Evolutionary conservation across 2,888 invertebrate genomes (phyloP).

Genomic region (Endotricha flammealis): DNA sequence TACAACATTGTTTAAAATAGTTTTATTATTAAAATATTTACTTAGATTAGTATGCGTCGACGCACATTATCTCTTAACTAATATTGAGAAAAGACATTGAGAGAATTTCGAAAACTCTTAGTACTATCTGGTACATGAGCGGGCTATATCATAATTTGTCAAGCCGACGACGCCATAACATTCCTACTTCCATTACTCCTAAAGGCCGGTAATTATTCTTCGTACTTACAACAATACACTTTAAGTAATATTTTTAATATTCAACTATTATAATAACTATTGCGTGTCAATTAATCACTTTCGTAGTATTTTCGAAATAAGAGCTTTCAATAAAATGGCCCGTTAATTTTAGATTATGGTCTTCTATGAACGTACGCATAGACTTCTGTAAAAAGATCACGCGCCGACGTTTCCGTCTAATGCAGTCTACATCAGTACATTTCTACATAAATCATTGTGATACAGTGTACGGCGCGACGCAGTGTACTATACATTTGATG

Average conservation of each 20-base stretch:
- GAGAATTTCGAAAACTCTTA: slow-evolving; percentile 69
- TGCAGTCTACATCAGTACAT: too few species aligned
- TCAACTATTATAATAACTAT: slow-evolving; percentile 58
- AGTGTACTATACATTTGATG: too few species aligned
- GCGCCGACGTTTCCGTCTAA: too few species aligned
- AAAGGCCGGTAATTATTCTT: slow-evolving; percentile 70
- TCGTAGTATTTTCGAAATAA: not conserved
- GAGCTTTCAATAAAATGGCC: too few species aligned
- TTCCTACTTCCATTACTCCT: slow-evolving; percentile 60
- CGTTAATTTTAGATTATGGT: too few species aligned
- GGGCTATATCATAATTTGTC: slow-evolving; percentile 51
- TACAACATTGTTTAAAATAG: slow-evolving; percentile 48
- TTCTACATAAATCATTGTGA: not conserved
- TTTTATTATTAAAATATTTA: slow-evolving; percentile 44
- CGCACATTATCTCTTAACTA: slow-evolving; percentile 56
- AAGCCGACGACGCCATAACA: slow-evolving; percentile 55
- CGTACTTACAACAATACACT: slow-evolving; percentile 67
- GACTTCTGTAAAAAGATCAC: too few species aligned
- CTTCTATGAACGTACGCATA: too few species aligned
- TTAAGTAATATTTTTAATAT: slow-evolving; percentile 66
- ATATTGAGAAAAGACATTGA: slow-evolving; percentile 70
- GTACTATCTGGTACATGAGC: slow-evolving; percentile 54
- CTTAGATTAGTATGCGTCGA: slow-evolving; percentile 28
- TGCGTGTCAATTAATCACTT: slow-evolving; percentile 56
- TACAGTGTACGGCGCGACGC: too few species aligned